Evolutionary conservation across 2,113 vertebrate species (phyloP), one percentile per base, ranked within the genome.

Genomic region (Gymnarchus niloticus): DNA sequence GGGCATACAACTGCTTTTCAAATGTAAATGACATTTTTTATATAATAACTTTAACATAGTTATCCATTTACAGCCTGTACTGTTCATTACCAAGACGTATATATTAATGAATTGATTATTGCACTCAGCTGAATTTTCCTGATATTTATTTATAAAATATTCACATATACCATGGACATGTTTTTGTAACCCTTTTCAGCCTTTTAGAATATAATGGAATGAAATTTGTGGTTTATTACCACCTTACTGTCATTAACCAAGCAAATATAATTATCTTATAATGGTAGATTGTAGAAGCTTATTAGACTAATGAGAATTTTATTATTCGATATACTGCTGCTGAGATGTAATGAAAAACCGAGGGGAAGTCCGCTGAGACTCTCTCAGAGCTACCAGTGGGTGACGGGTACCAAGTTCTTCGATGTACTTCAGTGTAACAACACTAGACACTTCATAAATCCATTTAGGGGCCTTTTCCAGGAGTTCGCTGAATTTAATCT

Each of bases 251-350:
- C 87, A 80, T 85, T 81, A 85, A 88, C 83, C 33, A 87, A 84
- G 44, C 83, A 87, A 87, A 87, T 69, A 82, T 88, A 89, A 91
- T 90, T 86, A 87, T 77, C 44, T 87, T 85, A 82, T 91, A 91
- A 90, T 88, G 89, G 56, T 83, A 77, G 59, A 41, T 37, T 88
- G 89, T 88, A 84, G 85, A 83, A 81, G 69, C 86, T 88, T 88
- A 85, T 90, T 91, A 89, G 85, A 82, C 89, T 89, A 89, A 91
- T 87, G 87, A 89, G 83, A 87, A 76, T 85, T 89, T 90, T 83
- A 91, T 88, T 88, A 86, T 12, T 87, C 86, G 84, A 56, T 81
- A 21, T 87, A 61, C 85, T 86, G 87, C 25, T 84, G 84, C 87
- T 84, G 76, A 65, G 46, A 88, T 80, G 84, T 48, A 82, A 76